Evolutionary conservation across 92 coral and sea anemone species (phyloP), one percentile per base, ranked within the genome.

Genomic region (Bergia puertoricense): DNA sequence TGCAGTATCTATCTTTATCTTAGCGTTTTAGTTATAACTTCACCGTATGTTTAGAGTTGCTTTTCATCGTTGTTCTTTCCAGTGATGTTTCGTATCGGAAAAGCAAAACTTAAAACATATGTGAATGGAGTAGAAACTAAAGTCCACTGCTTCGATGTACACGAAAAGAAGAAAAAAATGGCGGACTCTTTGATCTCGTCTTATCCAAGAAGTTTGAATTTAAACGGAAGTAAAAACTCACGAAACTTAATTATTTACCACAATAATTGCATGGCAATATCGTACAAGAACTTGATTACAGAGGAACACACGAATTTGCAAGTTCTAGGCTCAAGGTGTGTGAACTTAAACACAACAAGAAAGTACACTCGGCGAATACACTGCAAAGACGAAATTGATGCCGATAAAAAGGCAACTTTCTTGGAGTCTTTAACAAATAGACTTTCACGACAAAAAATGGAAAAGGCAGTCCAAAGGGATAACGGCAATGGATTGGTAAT

Each of bases 91-190:
- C 79, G 79, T 48, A 84, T 84, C 44, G 87, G 87, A 4, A 84
- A 40, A 46, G 79, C 30, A 46, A 84, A 69, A 74, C 79, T 84
- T 11, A 84, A 84, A 48, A 84, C 79, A 11, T 84, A 84, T 48
- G 87, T 84, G 41, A 71, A 84, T 38, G 87, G 87, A 46, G 87
- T 84, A 16, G 87, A 84, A 51, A 36, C 78, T 3, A 84, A 71
- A 84, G 45, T 71, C 44, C 87, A 84, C 22, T 71, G 45, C 77
- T 51, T 84, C 30, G 87, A 84, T 9, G 87, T 84, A 36, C 79
- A 84, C 23, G 65, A 71, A 84, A 72, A 84, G 77, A 72, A 69
- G 87, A 72, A 74, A 44, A 68, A 74, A 0, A 43, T 51, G 39
- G 44, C 79, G 9, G 66, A 69, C 44, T 84, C 37, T 46, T 71